Evolutionary conservation across 2,113 vertebrate species (phyloP).

Genomic region (Ancistrus triradiatus): DNA sequence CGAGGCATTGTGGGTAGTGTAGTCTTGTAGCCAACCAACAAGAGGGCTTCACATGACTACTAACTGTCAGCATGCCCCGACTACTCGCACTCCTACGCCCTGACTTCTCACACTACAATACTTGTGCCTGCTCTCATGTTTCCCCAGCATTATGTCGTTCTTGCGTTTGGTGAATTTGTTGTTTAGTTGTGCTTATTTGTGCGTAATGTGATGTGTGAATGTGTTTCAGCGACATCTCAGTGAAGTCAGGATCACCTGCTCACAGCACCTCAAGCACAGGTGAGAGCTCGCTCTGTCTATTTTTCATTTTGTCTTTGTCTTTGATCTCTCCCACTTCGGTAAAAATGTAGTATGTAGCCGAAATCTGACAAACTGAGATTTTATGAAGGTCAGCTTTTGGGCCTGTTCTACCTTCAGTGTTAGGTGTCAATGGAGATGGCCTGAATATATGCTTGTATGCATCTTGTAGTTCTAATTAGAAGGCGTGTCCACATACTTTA

Average conservation of each 20-base stretch:
- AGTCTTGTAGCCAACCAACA: slow-evolving; percentile 34
- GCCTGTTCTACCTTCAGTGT: too few species aligned
- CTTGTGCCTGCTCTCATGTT: slow-evolving; percentile 4
- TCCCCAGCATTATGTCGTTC: background rate
- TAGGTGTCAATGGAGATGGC: too few species aligned
- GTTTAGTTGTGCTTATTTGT: background rate
- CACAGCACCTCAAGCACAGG: slow-evolving; percentile 74
- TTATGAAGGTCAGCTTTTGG: too few species aligned
- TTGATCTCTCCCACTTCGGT: background rate
- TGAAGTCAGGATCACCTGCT: slow-evolving; percentile 74
- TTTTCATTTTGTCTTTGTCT: background rate
- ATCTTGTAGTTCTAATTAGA: too few species aligned
- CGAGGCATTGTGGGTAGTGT: slow-evolving; percentile 49
- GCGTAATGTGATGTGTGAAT: slow-evolving; percentile 26
- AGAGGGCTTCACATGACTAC: background rate
- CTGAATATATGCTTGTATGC: too few species aligned
- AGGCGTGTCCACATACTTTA: too few species aligned
- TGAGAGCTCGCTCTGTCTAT: slow-evolving; percentile 54
- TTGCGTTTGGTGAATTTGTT: background rate
- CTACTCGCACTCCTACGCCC: slow-evolving; percentile 25
- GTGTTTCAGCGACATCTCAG: slow-evolving; percentile 78
- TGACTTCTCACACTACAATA: slow-evolving; percentile 14
- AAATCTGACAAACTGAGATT: too few species aligned
- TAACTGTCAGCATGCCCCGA: slow-evolving; percentile 35
- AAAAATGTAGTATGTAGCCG: too few species aligned